phyloP scores from a whole-genome alignment of 2,888 invertebrate species.

The Drosophila borealis region DNA sequence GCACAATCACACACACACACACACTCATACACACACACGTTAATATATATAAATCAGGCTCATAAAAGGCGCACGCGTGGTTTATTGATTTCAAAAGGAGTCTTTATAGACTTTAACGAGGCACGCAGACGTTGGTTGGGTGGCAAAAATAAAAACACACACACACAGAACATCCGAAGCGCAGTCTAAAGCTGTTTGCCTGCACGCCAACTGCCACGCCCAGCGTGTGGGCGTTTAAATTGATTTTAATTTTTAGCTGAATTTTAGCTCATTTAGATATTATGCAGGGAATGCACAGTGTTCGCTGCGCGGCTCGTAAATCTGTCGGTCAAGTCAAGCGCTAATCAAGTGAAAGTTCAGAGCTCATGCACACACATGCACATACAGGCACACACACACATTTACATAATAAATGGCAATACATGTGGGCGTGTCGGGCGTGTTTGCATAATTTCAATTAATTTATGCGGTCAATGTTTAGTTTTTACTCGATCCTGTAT shows the following conservation, averaged over 20 bases:
- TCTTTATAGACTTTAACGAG: slow-evolving; percentile 68
- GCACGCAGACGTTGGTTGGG: slow-evolving; percentile 29
- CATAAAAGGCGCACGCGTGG: slow-evolving; percentile 72
- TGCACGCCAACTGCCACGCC: slow-evolving; percentile 15
- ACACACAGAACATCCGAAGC: background rate
- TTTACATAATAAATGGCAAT: slow-evolving; percentile 55
- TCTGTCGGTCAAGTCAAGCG: slow-evolving; percentile 51
- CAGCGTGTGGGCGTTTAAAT: slow-evolving; percentile 33
- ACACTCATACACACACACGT: background rate
- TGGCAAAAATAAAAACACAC: background rate
- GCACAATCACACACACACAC: slow-evolving; percentile 15
- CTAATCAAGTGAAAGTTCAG: slow-evolving; percentile 76
- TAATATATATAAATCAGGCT: slow-evolving; percentile 60
- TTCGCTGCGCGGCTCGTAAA: slow-evolving; percentile 35
- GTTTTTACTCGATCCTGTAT: slow-evolving; percentile 57
- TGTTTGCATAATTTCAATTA: slow-evolving; percentile 76
- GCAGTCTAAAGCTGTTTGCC: background rate
- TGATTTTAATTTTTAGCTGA: slow-evolving; percentile 59
- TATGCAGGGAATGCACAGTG: background rate
- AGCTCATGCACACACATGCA: slow-evolving; percentile 41
- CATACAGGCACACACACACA: slow-evolving; percentile 32
- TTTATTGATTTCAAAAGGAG: slow-evolving; percentile 72
- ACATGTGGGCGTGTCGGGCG: slow-evolving; percentile 35
- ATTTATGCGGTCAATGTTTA: slow-evolving; percentile 77
- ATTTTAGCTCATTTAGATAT: background rate